These are phyloP conservation scores for Mythimna lalbum DNA, from an alignment of 2,888 invertebrate species.

Conservation along the genomic window DNA sequence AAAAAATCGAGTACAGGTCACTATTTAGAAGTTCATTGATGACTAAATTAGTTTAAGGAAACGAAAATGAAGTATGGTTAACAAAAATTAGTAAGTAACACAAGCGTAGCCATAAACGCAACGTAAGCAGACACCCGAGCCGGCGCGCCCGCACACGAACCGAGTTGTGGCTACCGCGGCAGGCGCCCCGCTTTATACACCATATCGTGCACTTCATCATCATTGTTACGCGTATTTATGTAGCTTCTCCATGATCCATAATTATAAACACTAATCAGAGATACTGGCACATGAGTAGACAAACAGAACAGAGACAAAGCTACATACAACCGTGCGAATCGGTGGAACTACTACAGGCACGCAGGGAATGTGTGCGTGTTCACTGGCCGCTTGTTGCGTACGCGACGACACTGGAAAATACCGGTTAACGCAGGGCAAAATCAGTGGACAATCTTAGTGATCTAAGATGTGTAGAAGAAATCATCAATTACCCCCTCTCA, in stretches of 20 bases:
- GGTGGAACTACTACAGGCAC: no score
- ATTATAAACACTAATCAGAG: constrained; percentile 1
- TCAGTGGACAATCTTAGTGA: no score
- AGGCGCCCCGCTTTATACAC: constrained; percentile 23
- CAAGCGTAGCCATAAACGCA: constrained; percentile 40
- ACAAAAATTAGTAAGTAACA: constrained; percentile 25
- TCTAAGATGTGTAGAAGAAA: no score
- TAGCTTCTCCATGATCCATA: constrained; percentile 12
- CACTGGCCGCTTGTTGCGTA: no score
- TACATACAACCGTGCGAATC: no score
- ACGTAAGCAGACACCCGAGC: constrained; percentile 67
- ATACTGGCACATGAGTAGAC: no score
- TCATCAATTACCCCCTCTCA: no score
- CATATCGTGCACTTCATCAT: constrained; percentile 13
- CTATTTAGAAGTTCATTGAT: background rate
- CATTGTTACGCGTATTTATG: constrained; percentile 19
- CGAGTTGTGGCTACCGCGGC: constrained; percentile 66
- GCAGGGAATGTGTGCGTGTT: no score
- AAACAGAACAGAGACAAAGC: no score
- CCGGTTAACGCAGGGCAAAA: no score
- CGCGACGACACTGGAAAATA: no score
- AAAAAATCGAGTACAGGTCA: background rate
- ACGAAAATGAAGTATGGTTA: background rate
- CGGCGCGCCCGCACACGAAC: constrained; percentile 65
- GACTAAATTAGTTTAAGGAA: background rate